Percentiles rank a stretch among this genome's conserved stretches.
phyloP scores from a whole-genome alignment of 2,797 vertebrate genomes.

The Nyctibius grandis region DNA sequence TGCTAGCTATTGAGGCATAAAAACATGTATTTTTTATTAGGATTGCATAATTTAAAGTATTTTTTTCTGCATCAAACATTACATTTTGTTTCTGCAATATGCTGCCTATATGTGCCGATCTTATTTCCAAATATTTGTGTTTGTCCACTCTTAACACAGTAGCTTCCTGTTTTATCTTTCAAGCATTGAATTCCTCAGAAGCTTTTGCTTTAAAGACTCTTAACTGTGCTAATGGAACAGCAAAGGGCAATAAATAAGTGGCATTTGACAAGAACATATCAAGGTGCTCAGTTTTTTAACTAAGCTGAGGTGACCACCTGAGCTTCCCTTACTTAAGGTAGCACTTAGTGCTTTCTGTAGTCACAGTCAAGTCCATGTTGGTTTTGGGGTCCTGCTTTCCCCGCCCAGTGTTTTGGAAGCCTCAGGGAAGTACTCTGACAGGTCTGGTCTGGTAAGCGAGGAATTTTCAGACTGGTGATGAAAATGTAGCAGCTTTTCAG shows the following conservation, averaged over 20 bases:
- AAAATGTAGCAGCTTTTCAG: not conserved
- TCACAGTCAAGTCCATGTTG: not conserved
- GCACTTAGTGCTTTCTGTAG: not conserved
- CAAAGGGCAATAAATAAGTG: not conserved
- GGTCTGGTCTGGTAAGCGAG: not conserved
- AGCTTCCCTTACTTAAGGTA: not conserved
- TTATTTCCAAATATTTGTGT: constrained; percentile 9
- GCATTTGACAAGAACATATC: not conserved
- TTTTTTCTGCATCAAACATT: not conserved
- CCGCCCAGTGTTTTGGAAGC: not conserved
- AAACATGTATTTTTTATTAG: not conserved
- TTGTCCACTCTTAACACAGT: not conserved
- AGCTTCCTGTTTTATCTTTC: constrained; percentile 19
- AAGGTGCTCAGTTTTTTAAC: not conserved
- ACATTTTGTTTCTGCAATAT: not conserved
- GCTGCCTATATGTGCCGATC: not conserved
- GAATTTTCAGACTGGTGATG: not conserved
- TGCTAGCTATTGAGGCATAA: not conserved
- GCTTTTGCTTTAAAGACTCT: not conserved
- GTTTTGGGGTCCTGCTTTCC: not conserved
- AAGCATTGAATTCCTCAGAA: not conserved
- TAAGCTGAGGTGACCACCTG: not conserved
- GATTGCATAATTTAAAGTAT: not conserved
- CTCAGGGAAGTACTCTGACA: not conserved
- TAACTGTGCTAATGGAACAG: not conserved